phyloP scores from a whole-genome alignment of 2,797 vertebrate species.

The Darevskia mixta region DNA sequence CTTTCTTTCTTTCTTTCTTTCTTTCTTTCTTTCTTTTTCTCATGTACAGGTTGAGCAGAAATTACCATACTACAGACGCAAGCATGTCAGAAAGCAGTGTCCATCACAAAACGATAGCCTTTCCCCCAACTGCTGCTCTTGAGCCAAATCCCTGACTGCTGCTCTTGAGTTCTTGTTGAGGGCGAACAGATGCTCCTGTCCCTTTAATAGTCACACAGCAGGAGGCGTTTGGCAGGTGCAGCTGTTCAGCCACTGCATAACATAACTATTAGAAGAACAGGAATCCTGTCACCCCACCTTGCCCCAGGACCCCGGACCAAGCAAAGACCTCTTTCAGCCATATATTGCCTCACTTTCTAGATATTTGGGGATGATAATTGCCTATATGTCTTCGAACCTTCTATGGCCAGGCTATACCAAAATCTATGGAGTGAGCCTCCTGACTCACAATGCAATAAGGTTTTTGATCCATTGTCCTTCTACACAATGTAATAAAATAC shows the following conservation, averaged over 20 bases:
- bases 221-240: background rate
- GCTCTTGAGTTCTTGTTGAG: background rate
- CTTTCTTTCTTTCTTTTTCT: background rate
- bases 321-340: background rate
- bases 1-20: background rate
- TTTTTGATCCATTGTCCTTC: too few relatives aligned
- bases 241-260: background rate
- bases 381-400: background rate
- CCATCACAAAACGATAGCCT: background rate
- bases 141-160: background rate
- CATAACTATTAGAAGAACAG: slow-evolving; percentile 1
- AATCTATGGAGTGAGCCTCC: too few relatives aligned
- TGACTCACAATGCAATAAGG: background rate
- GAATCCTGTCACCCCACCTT: background rate
- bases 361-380: background rate
- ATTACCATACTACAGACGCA: background rate
- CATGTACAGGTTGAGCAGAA: background rate
- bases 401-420: background rate
- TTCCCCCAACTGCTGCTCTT: background rate
- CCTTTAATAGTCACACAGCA: background rate
- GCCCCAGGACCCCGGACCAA: background rate
- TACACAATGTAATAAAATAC: background rate
- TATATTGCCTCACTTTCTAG: background rate
- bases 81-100: background rate
- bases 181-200: background rate